Evolutionary conservation across 2,888 invertebrate species (phyloP).

Genomic region (Heliconius ethilla): DNA sequence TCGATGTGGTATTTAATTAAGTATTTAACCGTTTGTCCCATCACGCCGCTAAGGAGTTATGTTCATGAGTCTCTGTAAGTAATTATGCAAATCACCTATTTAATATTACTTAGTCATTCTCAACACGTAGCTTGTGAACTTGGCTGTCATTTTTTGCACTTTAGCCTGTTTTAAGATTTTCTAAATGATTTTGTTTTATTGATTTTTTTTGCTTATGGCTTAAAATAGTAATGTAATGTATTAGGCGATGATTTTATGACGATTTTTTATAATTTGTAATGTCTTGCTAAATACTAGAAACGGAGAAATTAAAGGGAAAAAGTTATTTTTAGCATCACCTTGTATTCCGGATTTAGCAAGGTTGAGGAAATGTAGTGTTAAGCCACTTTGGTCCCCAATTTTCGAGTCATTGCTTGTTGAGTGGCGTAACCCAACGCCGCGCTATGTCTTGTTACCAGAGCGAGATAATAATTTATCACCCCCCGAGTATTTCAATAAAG

Average conservation of each 20-base stretch:
- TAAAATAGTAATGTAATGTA: too few species aligned
- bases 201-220: background rate
- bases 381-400: too few species aligned
- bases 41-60: conserved; percentile 71
- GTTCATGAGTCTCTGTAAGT: conserved; percentile 77
- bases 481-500: too few species aligned
- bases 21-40: conserved; percentile 47
- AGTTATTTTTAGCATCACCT: background rate
- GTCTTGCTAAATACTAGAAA: background rate
- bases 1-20: conserved; percentile 20
- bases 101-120: conserved; percentile 17
- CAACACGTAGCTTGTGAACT: conserved; percentile 8
- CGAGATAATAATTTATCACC: too few species aligned
- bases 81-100: conserved; percentile 31
- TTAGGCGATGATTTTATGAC: background rate
- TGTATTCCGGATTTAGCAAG: too few species aligned
- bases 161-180: conserved; percentile 7
- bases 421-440: too few species aligned
- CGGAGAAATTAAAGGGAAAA: background rate
- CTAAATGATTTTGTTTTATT: background rate
- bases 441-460: too few species aligned
- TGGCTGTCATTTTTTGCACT: conserved; percentile 9
- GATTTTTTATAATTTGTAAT: background rate
- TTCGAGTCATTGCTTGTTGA: too few species aligned
- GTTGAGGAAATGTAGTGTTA: too few species aligned